These are phyloP conservation scores for Pocillopora damicornis DNA, from an alignment of 64 coral and sea anemone genomes.

Conservation along the genomic window DNA sequence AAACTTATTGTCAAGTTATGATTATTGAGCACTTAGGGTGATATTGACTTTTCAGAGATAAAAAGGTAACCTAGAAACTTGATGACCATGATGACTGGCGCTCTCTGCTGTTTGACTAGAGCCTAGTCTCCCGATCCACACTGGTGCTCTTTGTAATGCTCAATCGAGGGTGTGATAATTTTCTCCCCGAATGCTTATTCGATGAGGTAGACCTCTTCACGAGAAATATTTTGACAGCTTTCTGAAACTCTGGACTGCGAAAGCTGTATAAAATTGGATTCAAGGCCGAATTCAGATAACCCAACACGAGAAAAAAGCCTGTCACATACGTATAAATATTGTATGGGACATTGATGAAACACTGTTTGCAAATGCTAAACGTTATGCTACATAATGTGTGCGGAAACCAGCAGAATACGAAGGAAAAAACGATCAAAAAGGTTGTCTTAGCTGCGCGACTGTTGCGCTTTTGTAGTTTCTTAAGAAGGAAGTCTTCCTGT, in stretches of 20 bases:
- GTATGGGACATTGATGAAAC: background rate
- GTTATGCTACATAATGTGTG: constrained; percentile 44
- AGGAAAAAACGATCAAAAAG: constrained; percentile 54
- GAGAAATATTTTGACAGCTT: background rate
- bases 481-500: background rate
- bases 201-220: too few relatives aligned
- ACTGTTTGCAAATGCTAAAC: background rate
- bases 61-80: too few relatives aligned
- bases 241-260: background rate
- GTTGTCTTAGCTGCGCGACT: constrained; percentile 58
- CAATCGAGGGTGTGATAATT: too few relatives aligned
- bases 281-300: constrained; percentile 45
- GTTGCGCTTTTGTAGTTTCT: constrained; percentile 14
- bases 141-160: too few relatives aligned
- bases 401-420: constrained; percentile 66
- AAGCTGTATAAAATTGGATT: constrained; percentile 48
- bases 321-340: background rate
- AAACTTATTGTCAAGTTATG: too few relatives aligned
- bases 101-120: too few relatives aligned
- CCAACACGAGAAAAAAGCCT: constrained; percentile 27
- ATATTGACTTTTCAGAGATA: too few relatives aligned
- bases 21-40: too few relatives aligned
- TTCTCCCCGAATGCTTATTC: too few relatives aligned
- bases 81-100: too few relatives aligned
- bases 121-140: too few relatives aligned